Evolutionary conservation across 2,113 vertebrate species (phyloP), one percentile per base, ranked within the genome.

Genomic region (Clupea harengus): DNA sequence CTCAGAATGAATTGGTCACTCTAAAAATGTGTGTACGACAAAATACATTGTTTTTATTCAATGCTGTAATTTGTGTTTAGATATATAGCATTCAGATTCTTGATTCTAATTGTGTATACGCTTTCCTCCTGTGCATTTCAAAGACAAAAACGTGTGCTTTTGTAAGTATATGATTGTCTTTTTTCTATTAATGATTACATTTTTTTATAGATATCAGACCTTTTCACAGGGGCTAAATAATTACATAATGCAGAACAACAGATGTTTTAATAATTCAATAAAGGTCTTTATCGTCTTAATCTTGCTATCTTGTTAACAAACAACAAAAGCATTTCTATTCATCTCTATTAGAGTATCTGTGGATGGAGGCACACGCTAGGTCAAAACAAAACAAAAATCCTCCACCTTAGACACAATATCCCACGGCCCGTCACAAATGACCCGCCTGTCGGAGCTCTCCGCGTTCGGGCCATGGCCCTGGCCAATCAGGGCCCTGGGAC

Each of bases 401-500:
- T 67, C 13, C 64, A 67, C 64, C 64, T 28, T 25, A 25, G 25
- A 67, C 64, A 67, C n/a, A 67, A 28, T 67, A 9, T 67, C 64
- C 64, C 11, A 9, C n/a, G 25, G n/a, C 64, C 39, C n/a, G 0
- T 67, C 64, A 22, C 54, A 60, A 60, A 60, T 60, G 54, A 60
- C 54, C 54, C 54, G 54, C 18, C 54, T 60, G 54, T n/a, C 18
- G 54, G 22, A 60, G 75, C 17, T 44, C 45, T 22, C 11, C 6
- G 18, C 45, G 80, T 84, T 18, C 47, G 0, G 47, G 28, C 87
- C 25, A 83, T 85, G n/a, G 82, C 64, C n/a, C 22, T 25, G 64
- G 83, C 20, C 10, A 6, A 89, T 88, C 25, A 89, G 17, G 2
- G 0, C 50, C 17, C 72, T 17, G 72, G 72, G 72, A 11, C 28